Evolutionary conservation across 2,113 vertebrate species (phyloP).

Genomic region (Neopipo cinnamomea): DNA sequence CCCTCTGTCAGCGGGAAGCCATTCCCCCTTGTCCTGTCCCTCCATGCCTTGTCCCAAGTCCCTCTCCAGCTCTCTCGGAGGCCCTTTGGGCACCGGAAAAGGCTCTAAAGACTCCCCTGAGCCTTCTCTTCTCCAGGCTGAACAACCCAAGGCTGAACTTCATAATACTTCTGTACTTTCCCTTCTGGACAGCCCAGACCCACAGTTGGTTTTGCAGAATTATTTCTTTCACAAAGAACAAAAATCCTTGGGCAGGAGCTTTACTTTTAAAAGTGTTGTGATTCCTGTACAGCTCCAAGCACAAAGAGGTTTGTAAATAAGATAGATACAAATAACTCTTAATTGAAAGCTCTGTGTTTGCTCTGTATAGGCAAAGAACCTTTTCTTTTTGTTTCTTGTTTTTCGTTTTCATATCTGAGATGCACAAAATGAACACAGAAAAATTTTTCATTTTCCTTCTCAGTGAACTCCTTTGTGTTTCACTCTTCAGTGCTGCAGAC

Average conservation of each 20-base stretch:
- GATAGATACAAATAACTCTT: neutral
- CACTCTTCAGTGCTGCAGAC: neutral
- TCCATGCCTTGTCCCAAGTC: neutral
- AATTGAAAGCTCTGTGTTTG: accelerated
- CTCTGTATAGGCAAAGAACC: neutral
- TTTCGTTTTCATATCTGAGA: neutral
- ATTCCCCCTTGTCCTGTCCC: neutral
- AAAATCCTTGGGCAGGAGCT: neutral
- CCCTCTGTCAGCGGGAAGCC: neutral
- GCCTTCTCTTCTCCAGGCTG: neutral
- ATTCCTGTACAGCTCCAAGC: neutral
- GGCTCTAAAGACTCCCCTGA: neutral
- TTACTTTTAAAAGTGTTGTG: neutral
- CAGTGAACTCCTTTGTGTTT: neutral
- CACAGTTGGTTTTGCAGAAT: neutral
- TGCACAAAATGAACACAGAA: neutral
- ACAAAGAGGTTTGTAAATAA: neutral
- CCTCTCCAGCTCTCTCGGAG: neutral
- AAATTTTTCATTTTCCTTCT: neutral
- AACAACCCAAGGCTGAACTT: neutral
- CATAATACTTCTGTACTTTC: too few species aligned
- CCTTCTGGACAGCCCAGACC: neutral
- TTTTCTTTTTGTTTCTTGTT: neutral
- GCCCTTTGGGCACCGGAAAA: neutral
- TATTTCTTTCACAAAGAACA: neutral